These are phyloP conservation scores for Oscheius sp. DNA, from an alignment of 2,888 invertebrate genomes.

Conservation along the genomic window DNA sequence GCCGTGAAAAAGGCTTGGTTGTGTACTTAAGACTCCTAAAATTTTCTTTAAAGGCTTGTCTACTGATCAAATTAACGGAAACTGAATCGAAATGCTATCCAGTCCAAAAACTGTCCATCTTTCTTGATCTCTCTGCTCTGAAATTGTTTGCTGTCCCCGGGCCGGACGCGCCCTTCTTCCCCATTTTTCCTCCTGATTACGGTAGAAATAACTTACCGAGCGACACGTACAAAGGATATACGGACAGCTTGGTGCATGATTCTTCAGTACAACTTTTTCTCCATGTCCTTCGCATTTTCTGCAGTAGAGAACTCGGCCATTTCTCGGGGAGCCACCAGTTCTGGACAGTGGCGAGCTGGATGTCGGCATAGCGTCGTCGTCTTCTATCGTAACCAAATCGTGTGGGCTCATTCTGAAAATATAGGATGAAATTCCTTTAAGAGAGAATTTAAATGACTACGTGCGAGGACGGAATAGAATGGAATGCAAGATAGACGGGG, in stretches of 20 bases:
- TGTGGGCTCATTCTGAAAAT: conserved; percentile 21
- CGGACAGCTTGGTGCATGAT: conserved; percentile 65
- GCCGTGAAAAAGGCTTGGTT: no score
- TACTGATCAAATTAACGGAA: no score
- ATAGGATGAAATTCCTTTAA: not conserved
- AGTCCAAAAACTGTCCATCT: no score
- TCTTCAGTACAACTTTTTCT: conserved; percentile 60
- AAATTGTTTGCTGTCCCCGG: no score
- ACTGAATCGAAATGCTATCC: no score
- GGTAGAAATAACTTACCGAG: conserved; percentile 52
- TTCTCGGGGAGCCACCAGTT: not conserved
- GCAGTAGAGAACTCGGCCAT: conserved; percentile 56
- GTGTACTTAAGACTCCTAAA: no score
- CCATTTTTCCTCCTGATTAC: not conserved
- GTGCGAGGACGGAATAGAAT: no score
- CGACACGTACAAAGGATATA: conserved; percentile 63
- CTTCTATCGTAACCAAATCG: conserved; percentile 24
- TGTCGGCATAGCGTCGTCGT: conserved; percentile 17
- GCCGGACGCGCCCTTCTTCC: not conserved
- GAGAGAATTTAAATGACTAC: not conserved
- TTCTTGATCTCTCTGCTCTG: no score
- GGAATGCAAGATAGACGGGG: no score
- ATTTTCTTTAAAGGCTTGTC: no score
- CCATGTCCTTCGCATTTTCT: conserved; percentile 69
- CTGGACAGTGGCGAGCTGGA: conserved; percentile 2